phyloP scores from a whole-genome alignment of 2,113 vertebrate genomes.

The Macaca fascicularis region DNA sequence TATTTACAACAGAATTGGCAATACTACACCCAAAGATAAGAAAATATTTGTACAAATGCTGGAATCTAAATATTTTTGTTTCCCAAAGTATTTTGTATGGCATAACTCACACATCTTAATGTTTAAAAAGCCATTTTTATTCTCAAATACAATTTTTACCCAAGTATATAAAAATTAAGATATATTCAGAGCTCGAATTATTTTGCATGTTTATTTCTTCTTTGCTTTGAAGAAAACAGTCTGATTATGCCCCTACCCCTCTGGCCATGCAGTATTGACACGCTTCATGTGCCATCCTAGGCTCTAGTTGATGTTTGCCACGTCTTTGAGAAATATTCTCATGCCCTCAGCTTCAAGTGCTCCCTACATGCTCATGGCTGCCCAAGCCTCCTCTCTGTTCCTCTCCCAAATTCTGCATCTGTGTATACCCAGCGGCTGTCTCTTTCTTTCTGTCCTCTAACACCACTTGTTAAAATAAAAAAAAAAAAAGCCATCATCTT shows the following conservation, averaged over 20 bases:
- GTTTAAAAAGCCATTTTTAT: background rate
- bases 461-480: background rate
- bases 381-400: background rate
- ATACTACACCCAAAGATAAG: background rate
- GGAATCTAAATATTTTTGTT: background rate
- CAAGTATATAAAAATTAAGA: background rate
- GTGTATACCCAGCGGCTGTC: accelerated
- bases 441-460: background rate
- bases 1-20: background rate
- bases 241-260: too few relatives aligned
- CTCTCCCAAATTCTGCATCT: background rate
- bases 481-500: too few relatives aligned
- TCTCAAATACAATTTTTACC: background rate
- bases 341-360: background rate
- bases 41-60: background rate
- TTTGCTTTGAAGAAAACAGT: background rate
- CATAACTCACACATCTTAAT: background rate
- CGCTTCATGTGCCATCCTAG: background rate
- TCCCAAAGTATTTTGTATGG: background rate
- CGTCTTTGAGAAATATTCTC: background rate
- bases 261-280: accelerated
- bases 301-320: too few relatives aligned
- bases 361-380: accelerated
- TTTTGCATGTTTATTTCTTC: background rate
- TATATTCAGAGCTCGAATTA: background rate